Conservation (phyloP, 2,888 invertebrate genomes). For the Galerucella nymphaeae region DNA sequence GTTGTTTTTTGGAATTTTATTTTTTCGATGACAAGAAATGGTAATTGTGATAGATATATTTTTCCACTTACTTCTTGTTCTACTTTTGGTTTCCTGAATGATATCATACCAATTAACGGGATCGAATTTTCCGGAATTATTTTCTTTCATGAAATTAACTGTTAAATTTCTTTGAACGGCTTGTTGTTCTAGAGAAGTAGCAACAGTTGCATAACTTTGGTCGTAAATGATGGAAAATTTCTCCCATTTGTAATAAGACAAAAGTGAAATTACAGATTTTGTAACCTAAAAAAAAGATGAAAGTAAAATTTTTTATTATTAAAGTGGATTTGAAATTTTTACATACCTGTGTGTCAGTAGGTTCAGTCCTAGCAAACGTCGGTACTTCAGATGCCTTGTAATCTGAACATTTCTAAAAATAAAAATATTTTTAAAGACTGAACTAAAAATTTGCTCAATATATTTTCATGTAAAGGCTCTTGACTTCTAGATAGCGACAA, state of each 20-base stretch:
- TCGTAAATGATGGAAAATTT: slow-evolving; percentile 92
- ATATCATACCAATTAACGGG: slow-evolving; percentile 86
- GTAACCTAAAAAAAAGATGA: slow-evolving; percentile 77
- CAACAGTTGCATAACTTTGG: slow-evolving; percentile 84
- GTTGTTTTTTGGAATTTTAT: no score
- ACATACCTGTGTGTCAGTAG: slow-evolving; percentile 88
- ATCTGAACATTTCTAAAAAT: slow-evolving; percentile 92
- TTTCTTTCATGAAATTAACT: slow-evolving; percentile 79
- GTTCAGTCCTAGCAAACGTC: slow-evolving; percentile 93
- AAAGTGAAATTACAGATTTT: slow-evolving; percentile 91
- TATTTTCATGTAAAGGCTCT: no score
- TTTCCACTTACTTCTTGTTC: slow-evolving; percentile 78
- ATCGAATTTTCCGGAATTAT: slow-evolving; percentile 80
- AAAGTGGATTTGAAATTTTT: neutral
- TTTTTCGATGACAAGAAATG: no score
- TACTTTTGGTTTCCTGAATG: slow-evolving; percentile 86
- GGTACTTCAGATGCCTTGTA: slow-evolving; percentile 87
- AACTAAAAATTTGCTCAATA: no score
- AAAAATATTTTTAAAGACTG: slow-evolving; percentile 28
- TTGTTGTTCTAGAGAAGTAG: slow-evolving; percentile 80
- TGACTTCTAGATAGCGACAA: no score
- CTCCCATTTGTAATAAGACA: slow-evolving; percentile 92
- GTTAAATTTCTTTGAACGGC: slow-evolving; percentile 84
- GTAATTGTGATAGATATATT: neutral
- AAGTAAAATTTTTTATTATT: neutral